Conservation (phyloP, 2,113 vertebrate species). For the Sinocyclocheilus grahami region DNA sequence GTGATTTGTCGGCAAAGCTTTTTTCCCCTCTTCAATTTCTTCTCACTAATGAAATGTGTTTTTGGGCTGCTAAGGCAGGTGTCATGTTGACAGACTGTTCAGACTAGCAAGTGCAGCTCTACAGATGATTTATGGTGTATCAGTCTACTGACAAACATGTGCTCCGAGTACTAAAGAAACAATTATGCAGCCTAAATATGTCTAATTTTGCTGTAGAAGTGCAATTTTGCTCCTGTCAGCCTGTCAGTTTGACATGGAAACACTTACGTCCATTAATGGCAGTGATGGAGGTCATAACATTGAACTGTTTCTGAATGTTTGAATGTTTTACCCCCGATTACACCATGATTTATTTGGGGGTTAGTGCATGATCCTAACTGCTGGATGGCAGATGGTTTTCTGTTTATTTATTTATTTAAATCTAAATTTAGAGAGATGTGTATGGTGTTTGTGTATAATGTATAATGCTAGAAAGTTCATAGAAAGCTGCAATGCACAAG, state of each 20-base stretch:
- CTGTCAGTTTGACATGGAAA: constrained; percentile 9
- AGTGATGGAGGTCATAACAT: constrained; percentile 13
- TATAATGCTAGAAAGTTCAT: too few relatives aligned
- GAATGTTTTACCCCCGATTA: not conserved
- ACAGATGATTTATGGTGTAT: constrained; percentile 54
- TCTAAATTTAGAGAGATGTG: too few relatives aligned
- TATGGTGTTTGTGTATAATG: too few relatives aligned
- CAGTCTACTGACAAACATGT: constrained; percentile 51
- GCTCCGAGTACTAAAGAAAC: constrained; percentile 46
- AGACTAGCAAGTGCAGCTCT: constrained; percentile 38
- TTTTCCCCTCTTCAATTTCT: not conserved
- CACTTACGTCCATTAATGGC: constrained; percentile 4
- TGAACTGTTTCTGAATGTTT: constrained; percentile 19
- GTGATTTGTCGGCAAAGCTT: constrained; percentile 25
- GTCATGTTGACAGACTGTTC: constrained; percentile 46
- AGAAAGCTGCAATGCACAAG: too few relatives aligned
- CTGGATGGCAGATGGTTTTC: not conserved
- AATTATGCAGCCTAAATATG: constrained; percentile 36
- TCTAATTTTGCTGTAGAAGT: constrained; percentile 17
- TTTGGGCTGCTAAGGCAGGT: constrained; percentile 39
- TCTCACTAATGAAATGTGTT: constrained; percentile 45
- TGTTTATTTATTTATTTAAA: not conserved
- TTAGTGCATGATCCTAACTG: not conserved
- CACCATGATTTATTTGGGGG: not conserved
- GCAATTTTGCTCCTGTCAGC: constrained; percentile 19